Conservation (phyloP, 2,113 vertebrate species). For the Mesembrinibis cayennensis region DNA sequence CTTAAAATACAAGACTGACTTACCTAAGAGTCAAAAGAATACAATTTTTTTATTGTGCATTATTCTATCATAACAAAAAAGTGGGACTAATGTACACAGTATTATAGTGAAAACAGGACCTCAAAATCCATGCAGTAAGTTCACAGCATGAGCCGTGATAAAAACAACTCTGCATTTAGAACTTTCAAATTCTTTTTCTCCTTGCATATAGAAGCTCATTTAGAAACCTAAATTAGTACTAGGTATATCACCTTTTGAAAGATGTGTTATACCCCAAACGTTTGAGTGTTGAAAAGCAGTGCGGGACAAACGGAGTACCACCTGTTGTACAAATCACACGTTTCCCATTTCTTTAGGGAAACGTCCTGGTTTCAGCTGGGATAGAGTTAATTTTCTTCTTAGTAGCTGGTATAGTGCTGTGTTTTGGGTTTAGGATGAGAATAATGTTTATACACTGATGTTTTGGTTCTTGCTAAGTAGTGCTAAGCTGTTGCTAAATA, state of each 20-base stretch:
- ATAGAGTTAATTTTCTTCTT: too few relatives aligned
- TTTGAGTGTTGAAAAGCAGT: background rate
- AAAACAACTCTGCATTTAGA: background rate
- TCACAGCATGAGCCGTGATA: background rate
- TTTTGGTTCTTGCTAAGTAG: too few relatives aligned
- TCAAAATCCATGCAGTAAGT: background rate
- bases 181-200: background rate
- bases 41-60: background rate
- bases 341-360: background rate
- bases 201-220: background rate
- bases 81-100: background rate
- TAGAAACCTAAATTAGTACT: background rate
- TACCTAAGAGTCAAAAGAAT: background rate
- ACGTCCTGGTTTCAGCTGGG: too few relatives aligned
- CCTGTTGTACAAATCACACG: background rate
- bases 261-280: background rate
- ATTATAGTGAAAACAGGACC: background rate
- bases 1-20: background rate
- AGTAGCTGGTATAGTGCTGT: too few relatives aligned
- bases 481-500: too few relatives aligned
- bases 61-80: background rate
- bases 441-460: too few relatives aligned
- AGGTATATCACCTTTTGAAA: background rate
- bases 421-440: too few relatives aligned
- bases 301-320: rapidly evolving